Conservation (phyloP, 1,140 invertebrate species). For the Coelopa frigida region DNA sequence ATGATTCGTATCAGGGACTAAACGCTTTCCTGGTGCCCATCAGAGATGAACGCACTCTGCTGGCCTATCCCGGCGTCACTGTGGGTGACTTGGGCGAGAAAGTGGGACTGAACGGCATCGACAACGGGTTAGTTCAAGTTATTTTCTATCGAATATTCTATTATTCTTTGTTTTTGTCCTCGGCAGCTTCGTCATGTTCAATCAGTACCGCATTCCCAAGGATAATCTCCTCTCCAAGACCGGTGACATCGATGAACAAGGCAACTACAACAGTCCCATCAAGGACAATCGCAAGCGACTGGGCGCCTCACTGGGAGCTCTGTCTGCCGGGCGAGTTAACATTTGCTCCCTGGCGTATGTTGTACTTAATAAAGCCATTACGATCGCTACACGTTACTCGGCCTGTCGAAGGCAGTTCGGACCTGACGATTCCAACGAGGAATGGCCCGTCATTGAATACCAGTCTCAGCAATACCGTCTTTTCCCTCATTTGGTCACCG, state of each 20-base stretch:
- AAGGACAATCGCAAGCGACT: slow-evolving; percentile 72
- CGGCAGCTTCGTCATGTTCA: slow-evolving; percentile 70
- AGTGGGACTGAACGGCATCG: slow-evolving; percentile 72
- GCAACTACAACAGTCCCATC: slow-evolving; percentile 67
- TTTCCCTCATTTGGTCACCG: slow-evolving; percentile 69
- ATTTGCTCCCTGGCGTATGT: slow-evolving; percentile 47
- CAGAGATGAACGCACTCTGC: slow-evolving; percentile 62
- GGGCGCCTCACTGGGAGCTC: slow-evolving; percentile 72
- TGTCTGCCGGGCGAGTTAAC: slow-evolving; percentile 70
- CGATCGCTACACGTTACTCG: slow-evolving; percentile 77
- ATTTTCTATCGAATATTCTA: not conserved
- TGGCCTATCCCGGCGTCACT: slow-evolving; percentile 63
- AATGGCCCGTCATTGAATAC: slow-evolving; percentile 76
- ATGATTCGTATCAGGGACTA: slow-evolving; percentile 67
- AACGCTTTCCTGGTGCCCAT: slow-evolving; percentile 76
- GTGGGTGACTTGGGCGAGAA: slow-evolving; percentile 80
- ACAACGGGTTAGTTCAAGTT: slow-evolving; percentile 62
- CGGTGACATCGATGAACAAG: slow-evolving; percentile 76
- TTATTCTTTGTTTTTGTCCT: not conserved
- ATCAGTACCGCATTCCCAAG: slow-evolving; percentile 73
- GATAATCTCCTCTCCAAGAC: slow-evolving; percentile 74
- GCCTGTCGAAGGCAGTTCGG: slow-evolving; percentile 76
- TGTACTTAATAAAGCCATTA: slow-evolving; percentile 52
- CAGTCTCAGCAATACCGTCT: slow-evolving; percentile 77
- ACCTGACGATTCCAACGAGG: slow-evolving; percentile 47